Base-by-base conservation (phyloP, 1,140 invertebrate species). In the Ptiloglossa arizonensis region DNA sequence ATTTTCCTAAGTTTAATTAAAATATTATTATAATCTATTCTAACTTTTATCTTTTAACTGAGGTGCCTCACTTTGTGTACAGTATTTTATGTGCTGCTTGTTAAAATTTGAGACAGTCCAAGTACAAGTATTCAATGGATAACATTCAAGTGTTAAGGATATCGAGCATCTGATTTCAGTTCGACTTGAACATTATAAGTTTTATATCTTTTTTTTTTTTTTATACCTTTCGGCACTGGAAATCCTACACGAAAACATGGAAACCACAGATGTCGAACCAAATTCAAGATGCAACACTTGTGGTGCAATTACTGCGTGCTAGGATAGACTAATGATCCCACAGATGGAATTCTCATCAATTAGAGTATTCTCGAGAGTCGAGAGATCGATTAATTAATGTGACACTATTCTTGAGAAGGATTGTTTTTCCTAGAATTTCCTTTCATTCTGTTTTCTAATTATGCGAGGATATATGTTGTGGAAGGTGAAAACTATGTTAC, bases 231-330 rank as follows among this genome's bases (percentile, higher is more conserved):
- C 35, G 5, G 35, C 35, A 8, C 9, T 35, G 35, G 9, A 35
- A 35, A 35, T 35, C 9, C 35, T 35, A 35, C 35, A 8, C 35
- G 9, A 8, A 35, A 35, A 35, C 35, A 35, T 35, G 5, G 35
- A 35, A 35, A 35, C 35, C 35, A 35, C 9, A 5, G 9, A 35
- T 5, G 24, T 46, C n/a, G 57, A 22, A 48, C 69, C 22, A 5
- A 32, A 71, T 48, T 71, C 70, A 72, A 72, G 57, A 63, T 50
- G n/a, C 56, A n/a, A 19, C 29, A 38, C 9, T 44, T 27, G 4
- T 24, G 54, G 9, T 41, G 11, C 22, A 52, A 52, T 41, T 54
- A 22, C 5, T 17, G 19, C 71, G 56, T 74, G 60, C 62, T 67
- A 44, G 32, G 62, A 19, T 41, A n/a, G 5, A 52, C n/a, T 56